Conservation (phyloP, 2,113 vertebrate genomes). For the Cyanoramphus novaezelandiae region DNA sequence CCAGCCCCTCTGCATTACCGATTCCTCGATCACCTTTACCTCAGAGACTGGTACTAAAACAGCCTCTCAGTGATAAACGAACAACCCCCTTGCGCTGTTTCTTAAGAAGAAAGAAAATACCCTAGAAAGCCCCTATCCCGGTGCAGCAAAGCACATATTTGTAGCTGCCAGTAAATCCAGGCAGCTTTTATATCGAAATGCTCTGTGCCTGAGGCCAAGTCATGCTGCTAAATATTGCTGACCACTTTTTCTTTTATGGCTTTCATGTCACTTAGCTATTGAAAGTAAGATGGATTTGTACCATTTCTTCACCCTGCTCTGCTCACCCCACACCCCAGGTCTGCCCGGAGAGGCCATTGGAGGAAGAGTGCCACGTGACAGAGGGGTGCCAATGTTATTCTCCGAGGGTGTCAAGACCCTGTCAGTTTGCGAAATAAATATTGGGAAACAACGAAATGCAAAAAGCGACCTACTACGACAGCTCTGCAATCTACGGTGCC, state of each 20-base stretch:
- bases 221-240: slow-evolving; percentile 89
- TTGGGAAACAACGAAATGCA: slow-evolving; percentile 99
- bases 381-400: slow-evolving; percentile 99
- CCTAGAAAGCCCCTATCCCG: slow-evolving; percentile 67
- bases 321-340: slow-evolving; percentile 93
- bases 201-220: slow-evolving; percentile 79
- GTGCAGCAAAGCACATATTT: slow-evolving; percentile 74
- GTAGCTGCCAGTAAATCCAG: slow-evolving; percentile 78
- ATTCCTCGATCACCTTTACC: slow-evolving; percentile 52
- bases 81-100: background rate
- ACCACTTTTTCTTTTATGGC: slow-evolving; percentile 96
- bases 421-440: slow-evolving; percentile 99
- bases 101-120: background rate
- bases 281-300: slow-evolving; percentile 99
- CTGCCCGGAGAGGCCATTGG: slow-evolving; percentile 95
- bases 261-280: slow-evolving; percentile 97
- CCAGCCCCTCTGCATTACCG: background rate
- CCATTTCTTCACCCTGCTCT: slow-evolving; percentile 93
- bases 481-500: slow-evolving; percentile 98
- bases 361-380: slow-evolving; percentile 96
- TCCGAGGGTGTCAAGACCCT: slow-evolving; percentile 98
- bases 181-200: slow-evolving; percentile 76
- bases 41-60: background rate
- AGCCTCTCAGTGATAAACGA: background rate
- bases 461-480: slow-evolving; percentile 99